Base-by-base conservation (phyloP, 2,888 invertebrate genomes). In the Bursaphelenchus okinawaensis region DNA sequence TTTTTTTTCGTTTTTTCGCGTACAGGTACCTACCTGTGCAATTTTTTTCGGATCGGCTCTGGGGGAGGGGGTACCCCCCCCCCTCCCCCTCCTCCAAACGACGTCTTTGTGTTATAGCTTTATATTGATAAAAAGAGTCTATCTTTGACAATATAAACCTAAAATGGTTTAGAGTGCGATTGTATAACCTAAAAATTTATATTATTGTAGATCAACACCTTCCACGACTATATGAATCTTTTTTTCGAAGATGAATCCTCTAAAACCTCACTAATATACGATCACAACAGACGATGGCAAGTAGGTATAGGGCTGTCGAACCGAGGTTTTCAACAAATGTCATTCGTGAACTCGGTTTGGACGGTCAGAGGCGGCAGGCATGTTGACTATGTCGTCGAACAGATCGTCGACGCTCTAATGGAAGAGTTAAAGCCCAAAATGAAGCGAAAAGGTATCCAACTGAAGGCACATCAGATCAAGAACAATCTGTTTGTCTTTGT, bases 281-380 rank as follows among this genome's bases (percentile, higher is more conserved):
- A 98, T 83, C 87, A 86, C 68, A 66, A 72, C 12, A 89, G 88
- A 23, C 87, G 98, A 58, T 99, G 98, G 98, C 96, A 99, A 86
- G 89, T 99, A 0, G 98, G 92, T 0, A 85, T 93, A 1, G 89
- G 93, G 1, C 84, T 90, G 4, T 95, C 95, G 16, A 89, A 89
- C 63, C 87, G 88, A 75, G 91, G 91, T 22, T 94, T 92, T 84
- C 94, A 95, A 83, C 96, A 98, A 84, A 91, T 96, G 73, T 96
- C 96, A 9, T 99, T 99, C 84, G 98, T 96, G 3, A 99, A 99
- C 86, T 93, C 93, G 68, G 98, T 98, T 77, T 94, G 96, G 22
- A 98, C 98, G 0, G 91, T 92, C 0, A 98, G 96, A 84, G 98
- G 98, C 70, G 98, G 98, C 8, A 88, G 93, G 60, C 98, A 99